Percentiles rank a stretch among this genome's conserved stretches.
Conservation (phyloP, 2,888 invertebrate species). For the Tetramorium bicarinatum region DNA sequence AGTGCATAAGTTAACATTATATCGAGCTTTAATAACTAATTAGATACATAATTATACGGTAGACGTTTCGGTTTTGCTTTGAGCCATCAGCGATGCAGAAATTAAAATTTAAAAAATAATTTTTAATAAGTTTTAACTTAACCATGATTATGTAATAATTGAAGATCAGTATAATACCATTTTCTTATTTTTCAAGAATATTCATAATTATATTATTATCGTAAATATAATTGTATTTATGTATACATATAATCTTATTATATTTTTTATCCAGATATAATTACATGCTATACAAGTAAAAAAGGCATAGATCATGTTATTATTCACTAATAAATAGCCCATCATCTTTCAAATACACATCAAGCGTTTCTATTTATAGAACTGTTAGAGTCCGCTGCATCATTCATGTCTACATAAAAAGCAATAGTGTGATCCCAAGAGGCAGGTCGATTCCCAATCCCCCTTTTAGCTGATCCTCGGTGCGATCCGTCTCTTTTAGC, state of each 20-base stretch:
- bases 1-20: neutral
- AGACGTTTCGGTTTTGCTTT: no score
- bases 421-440: neutral
- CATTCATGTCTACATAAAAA: neutral
- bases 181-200: neutral
- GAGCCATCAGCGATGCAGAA: no score
- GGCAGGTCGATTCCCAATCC: neutral
- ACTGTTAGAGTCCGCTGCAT: neutral
- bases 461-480: neutral
- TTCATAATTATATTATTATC: neutral
- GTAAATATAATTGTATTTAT: neutral
- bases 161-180: neutral
- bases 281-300: neutral
- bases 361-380: neutral
- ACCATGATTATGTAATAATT: neutral
- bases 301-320: neutral
- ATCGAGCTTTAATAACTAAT: neutral
- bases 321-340: neutral
- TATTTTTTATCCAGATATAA: neutral
- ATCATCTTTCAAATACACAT: neutral
- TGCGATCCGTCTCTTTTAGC: conserved; percentile 8
- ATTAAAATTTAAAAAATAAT: no score
- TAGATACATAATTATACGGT: no score
- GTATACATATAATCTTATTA: neutral
- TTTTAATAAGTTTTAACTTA: neutral